phyloP scores from a whole-genome alignment of 1,140 invertebrate genomes.

The Drosophila sp. region DNA sequence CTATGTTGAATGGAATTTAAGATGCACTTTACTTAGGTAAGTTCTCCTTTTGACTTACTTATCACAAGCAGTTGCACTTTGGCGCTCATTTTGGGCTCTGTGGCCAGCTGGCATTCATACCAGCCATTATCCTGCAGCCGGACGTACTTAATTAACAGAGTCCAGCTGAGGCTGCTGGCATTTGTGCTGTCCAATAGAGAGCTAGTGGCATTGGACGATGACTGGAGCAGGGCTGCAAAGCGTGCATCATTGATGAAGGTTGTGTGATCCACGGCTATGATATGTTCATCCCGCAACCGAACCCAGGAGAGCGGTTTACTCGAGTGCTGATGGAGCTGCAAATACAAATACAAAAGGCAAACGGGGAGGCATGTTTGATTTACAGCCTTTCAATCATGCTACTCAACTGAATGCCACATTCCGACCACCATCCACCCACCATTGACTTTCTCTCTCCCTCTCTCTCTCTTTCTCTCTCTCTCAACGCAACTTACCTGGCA shows the following conservation, averaged over 20 bases:
- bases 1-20: no score
- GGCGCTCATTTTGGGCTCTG: slow-evolving; percentile 89
- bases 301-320: slow-evolving; percentile 97
- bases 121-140: slow-evolving; percentile 87
- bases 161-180: slow-evolving; percentile 91
- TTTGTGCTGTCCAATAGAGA: slow-evolving; percentile 16
- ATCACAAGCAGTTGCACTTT: slow-evolving; percentile 89
- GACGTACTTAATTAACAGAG: slow-evolving; percentile 90
- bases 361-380: slow-evolving; percentile 1
- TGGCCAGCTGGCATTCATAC: slow-evolving; percentile 91
- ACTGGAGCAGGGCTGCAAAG: slow-evolving; percentile 91
- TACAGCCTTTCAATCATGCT: slow-evolving; percentile 56
- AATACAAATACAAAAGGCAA: slow-evolving; percentile 15
- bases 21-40: no score
- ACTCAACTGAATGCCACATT: slow-evolving; percentile 13
- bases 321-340: slow-evolving; percentile 74
- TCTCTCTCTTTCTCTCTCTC: no score
- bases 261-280: slow-evolving; percentile 92
- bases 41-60: slow-evolving; percentile 85
- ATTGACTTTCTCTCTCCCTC: no score
- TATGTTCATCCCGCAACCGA: slow-evolving; percentile 93
- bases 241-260: slow-evolving; percentile 95
- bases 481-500: slow-evolving; percentile 89
- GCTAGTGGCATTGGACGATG: slow-evolving; percentile 27
- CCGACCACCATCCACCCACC: not conserved